These are phyloP conservation scores for Tetropium fuscum DNA, from an alignment of 2,888 invertebrate genomes.

Conservation along the genomic window DNA sequence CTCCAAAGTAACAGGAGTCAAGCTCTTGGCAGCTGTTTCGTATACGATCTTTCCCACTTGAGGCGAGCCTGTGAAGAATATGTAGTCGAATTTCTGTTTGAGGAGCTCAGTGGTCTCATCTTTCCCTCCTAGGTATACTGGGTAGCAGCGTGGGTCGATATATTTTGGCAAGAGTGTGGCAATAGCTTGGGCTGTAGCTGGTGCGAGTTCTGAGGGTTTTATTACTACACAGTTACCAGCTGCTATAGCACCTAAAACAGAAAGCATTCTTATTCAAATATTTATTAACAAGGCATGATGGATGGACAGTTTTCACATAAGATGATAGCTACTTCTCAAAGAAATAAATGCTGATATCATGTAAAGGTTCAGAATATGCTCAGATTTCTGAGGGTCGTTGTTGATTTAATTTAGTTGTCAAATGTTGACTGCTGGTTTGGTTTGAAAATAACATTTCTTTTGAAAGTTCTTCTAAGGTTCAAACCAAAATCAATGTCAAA, in stretches of 20 bases:
- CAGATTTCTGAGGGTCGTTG: too few relatives aligned
- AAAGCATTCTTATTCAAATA: too few relatives aligned
- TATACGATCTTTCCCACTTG: conserved; percentile 90
- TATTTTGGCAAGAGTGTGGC: conserved; percentile 86
- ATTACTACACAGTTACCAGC: conserved; percentile 94
- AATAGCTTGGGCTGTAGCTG: conserved; percentile 78
- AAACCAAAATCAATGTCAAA: too few relatives aligned
- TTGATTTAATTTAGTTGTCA: too few relatives aligned
- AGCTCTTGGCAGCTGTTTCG: conserved; percentile 86
- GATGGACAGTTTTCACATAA: too few relatives aligned
- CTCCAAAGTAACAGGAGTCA: conserved; percentile 83
- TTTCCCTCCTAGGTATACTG: conserved; percentile 85
- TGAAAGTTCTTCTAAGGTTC: too few relatives aligned
- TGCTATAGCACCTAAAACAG: conserved; percentile 79
- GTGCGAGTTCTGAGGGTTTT: conserved; percentile 94
- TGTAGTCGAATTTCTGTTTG: conserved; percentile 93
- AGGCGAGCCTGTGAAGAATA: conserved; percentile 94
- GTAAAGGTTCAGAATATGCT: too few relatives aligned
- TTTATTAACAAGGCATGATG: too few relatives aligned
- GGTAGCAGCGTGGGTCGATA: conserved; percentile 89
- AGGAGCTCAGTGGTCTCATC: conserved; percentile 88
- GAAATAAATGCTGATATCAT: too few relatives aligned
- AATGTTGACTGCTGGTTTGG: too few relatives aligned
- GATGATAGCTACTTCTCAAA: too few relatives aligned
- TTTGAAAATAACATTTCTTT: too few relatives aligned